Evolutionary conservation across 2,888 invertebrate species (phyloP).

Genomic region (Cerceris rybyensis): DNA sequence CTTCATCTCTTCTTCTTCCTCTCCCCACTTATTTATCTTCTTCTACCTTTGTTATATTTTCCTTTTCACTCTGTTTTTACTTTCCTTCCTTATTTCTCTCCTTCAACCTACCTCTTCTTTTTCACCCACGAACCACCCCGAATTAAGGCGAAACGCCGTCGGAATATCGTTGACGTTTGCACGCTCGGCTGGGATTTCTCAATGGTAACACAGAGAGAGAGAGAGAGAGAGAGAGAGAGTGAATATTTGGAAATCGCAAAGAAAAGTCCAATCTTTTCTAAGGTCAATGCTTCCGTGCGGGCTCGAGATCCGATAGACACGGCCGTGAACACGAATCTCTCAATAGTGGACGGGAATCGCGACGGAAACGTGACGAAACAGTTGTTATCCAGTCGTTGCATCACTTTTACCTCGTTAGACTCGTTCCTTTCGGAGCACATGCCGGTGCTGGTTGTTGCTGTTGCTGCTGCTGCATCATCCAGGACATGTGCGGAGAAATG

Average conservation of each 20-base stretch:
- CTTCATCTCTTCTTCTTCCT: neutral
- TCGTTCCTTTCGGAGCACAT: constrained; percentile 41
- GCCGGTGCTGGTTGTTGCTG: neutral
- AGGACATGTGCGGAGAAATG: constrained; percentile 18
- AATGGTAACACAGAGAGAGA: no score
- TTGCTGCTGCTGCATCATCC: constrained; percentile 32
- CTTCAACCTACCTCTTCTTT: no score
- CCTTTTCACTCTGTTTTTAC: neutral
- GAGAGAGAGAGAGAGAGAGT: neutral
- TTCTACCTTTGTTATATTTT: no score
- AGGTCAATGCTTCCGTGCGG: constrained; percentile 50
- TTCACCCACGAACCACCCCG: neutral
- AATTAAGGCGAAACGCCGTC: neutral
- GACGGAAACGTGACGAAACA: constrained; percentile 61
- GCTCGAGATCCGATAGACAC: constrained; percentile 48
- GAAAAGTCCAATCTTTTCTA: constrained; percentile 15
- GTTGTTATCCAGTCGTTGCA: constrained; percentile 58
- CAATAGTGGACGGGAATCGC: constrained; percentile 32
- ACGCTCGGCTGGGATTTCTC: neutral
- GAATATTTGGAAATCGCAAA: constrained; percentile 5
- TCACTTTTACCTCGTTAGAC: constrained; percentile 57
- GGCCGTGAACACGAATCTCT: constrained; percentile 53
- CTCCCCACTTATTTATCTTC: neutral
- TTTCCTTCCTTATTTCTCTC: neutral
- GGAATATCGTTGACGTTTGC: constrained; percentile 21